A percentile compares a stretch with the other conserved stretches of the same genome.
Conservation (phyloP, 2,113 vertebrate genomes). For the Pachypanchax playfairii region DNA sequence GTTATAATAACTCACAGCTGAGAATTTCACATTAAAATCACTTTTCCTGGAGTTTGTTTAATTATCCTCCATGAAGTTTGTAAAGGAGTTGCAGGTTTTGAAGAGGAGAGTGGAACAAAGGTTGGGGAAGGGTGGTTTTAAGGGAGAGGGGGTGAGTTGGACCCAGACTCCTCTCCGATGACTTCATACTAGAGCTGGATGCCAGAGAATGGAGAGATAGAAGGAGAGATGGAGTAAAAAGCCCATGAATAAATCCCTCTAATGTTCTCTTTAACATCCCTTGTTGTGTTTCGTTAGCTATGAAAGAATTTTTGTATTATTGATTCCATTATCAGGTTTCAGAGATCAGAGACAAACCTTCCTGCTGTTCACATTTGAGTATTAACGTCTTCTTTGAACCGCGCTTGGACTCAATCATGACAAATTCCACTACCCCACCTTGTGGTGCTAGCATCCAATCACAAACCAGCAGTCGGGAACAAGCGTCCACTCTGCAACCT, state of each 20-base stretch:
- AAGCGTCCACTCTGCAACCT: constrained; percentile 49
- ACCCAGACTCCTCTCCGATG: constrained; percentile 46
- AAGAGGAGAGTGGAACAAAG: constrained; percentile 58
- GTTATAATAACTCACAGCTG: constrained; percentile 19
- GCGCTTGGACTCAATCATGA: constrained; percentile 41
- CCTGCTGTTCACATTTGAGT: constrained; percentile 28
- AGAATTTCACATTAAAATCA: no score
- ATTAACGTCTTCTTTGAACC: constrained; percentile 34
- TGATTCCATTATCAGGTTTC: constrained; percentile 9
- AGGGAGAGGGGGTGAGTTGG: constrained; percentile 5
- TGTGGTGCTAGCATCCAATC: constrained; percentile 70
- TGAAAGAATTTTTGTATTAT: constrained; percentile 11
- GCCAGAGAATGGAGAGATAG: constrained; percentile 41
- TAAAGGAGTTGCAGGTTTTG: constrained; percentile 50
- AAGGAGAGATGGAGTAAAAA: constrained; percentile 26
- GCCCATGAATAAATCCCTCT: constrained; percentile 5
- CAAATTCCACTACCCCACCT: constrained; percentile 73
- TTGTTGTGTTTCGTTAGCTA: no score
- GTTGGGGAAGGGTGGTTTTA: background rate
- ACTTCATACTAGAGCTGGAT: constrained; percentile 63
- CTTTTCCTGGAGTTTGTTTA: constrained; percentile 7
- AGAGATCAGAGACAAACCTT: constrained; percentile 24
- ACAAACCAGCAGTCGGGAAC: constrained; percentile 61
- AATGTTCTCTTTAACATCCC: constrained; percentile 5
- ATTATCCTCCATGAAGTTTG: constrained; percentile 67